Conservation (phyloP, 1,140 invertebrate genomes). For the Diuraphis noxia region DNA sequence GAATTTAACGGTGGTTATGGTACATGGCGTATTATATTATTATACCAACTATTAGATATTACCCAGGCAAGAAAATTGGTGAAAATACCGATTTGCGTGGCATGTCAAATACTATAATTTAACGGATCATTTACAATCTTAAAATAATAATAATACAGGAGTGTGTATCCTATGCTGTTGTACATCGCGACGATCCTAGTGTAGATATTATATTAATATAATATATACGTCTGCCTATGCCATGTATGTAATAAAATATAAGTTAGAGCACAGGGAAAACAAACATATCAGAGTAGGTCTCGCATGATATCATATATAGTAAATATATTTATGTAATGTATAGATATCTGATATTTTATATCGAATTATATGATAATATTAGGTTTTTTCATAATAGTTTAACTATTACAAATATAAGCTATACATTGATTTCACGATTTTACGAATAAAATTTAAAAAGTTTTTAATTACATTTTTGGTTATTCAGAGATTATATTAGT, state of each 20-base stretch:
- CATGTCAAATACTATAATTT: constrained; percentile 2
- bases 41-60: neutral
- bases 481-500: too few species aligned
- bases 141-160: neutral
- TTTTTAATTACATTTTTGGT: neutral
- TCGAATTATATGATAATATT: neutral
- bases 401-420: neutral
- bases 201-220: neutral
- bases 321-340: too few species aligned
- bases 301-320: neutral
- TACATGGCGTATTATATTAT: neutral
- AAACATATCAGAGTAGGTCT: neutral
- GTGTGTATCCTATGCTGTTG: neutral
- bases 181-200: neutral
- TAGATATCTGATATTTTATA: neutral
- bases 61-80: neutral
- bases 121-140: neutral
- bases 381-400: too few species aligned
- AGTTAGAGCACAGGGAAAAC: neutral
- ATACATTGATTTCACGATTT: neutral
- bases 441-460: neutral
- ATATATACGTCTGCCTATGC: neutral
- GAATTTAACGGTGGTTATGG: neutral
- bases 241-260: neutral
- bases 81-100: neutral